A percentile compares a stretch with the other conserved stretches of the same genome.
Conservation (phyloP, 1,140 invertebrate species). For the Latrodectus geometricus region DNA sequence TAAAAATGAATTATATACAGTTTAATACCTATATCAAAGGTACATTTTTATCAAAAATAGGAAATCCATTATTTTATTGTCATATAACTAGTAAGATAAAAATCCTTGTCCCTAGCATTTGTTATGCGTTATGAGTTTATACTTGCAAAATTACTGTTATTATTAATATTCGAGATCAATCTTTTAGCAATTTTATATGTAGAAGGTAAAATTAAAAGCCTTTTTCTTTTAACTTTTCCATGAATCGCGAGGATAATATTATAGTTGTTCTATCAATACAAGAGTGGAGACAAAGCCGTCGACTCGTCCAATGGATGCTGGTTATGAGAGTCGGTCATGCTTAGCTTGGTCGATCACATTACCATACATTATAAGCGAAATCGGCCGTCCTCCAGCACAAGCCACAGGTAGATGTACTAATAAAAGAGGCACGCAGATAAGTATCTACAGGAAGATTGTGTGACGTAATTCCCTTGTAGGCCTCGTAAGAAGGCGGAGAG, state of each 20-base stretch:
- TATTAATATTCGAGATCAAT: too few relatives aligned
- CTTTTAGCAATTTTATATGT: too few relatives aligned
- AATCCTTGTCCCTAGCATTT: too few relatives aligned
- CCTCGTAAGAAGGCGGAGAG: constrained; percentile 24
- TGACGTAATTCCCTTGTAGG: constrained; percentile 30
- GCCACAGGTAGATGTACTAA: constrained; percentile 32
- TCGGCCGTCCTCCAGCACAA: constrained; percentile 20
- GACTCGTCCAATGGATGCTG: constrained; percentile 1
- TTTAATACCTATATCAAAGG: too few relatives aligned
- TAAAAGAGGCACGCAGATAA: constrained; percentile 25
- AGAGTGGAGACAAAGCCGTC: constrained; percentile 2
- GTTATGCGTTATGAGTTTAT: too few relatives aligned
- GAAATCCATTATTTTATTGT: too few relatives aligned
- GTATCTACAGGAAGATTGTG: constrained; percentile 16
- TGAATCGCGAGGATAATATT: neutral
- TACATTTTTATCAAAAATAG: too few relatives aligned
- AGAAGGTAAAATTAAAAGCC: too few relatives aligned
- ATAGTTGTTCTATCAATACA: neutral
- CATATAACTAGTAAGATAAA: too few relatives aligned
- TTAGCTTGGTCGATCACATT: constrained; percentile 29
- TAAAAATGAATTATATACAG: too few relatives aligned
- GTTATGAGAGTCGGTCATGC: constrained; percentile 25
- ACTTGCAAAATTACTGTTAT: too few relatives aligned
- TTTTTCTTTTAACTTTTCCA: too few relatives aligned
- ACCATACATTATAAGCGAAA: constrained; percentile 28